Base-by-base conservation (phyloP, 2,888 invertebrate genomes). In the Lithophane socia region DNA sequence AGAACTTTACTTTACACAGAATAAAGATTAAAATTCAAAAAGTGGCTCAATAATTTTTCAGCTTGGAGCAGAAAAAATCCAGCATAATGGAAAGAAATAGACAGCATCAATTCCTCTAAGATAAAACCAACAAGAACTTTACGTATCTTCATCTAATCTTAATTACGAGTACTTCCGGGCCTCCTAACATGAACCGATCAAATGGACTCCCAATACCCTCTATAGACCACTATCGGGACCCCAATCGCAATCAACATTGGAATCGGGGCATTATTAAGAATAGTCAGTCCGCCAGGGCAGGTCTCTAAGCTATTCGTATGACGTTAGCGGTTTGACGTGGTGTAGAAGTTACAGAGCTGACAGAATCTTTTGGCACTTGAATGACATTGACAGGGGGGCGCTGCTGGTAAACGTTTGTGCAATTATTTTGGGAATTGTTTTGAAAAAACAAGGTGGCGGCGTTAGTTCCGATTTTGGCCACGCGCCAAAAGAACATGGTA, bases 191-290 rank as follows among this genome's bases (percentile, higher is more conserved):
- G 42, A 56, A 24, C 49, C 42, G n/a, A 60, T 82, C 63, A 60
- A 85, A 85, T 77, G 73, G n/a, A 29, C 61, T 37, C 63, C 37
- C 58, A 65, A 72, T 72, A 74, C 61, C 68, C 68, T 69, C 68
- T n/a, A 74, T 18, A 12, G 13, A 54, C 83, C 24, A 86, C 75
- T 79, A 86, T 66, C 58, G 37, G 56, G 13, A 8, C 44, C 84
- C 74, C 74, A 60, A 79, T 78, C 49, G 79, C 69, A 86, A 84
- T 84, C 79, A 86, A 63, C 74, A 56, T 77, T 66, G 47, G 47
- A 72, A 78, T 78, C 52, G 83, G 21, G 16, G 42, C 37, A 65
- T 83, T 83, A 83, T 83, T 83, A 86, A 63, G 79, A 72, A 47
- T 60, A 65, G 42, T 69, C 67, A 68, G 52, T 52, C 29, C 60